Base-by-base conservation (phyloP, 2,888 invertebrate genomes). In the Agonopterix alstromeriana region DNA sequence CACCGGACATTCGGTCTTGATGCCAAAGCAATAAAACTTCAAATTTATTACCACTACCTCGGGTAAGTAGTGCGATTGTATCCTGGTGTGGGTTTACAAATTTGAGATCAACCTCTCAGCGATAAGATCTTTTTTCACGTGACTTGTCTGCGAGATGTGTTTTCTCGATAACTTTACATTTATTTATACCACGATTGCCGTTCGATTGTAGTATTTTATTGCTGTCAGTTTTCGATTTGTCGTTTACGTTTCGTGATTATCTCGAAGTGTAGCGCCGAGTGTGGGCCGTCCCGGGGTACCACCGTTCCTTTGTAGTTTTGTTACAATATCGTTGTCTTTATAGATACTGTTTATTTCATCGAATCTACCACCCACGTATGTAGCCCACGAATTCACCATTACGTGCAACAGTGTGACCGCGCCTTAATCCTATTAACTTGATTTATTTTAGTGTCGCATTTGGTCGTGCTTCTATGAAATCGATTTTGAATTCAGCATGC, bases 121-220 rank as follows among this genome's bases (percentile, higher is more conserved):
- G 58, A 73, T 77, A 77, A 63, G 67, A 71, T 70, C 65, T 59
- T 56, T 63, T 73, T 69, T 76, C 61, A 65, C 57, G 53, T 71
- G 60, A 48, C 51, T 10, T 49, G 50, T 44, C 41, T 48, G 43
- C 46, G 53, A 59, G 67, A 69, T 73, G 60, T 58, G 53, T 58
- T 61, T 53, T 60, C 58, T 60, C 60, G 70, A 73, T 73, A 73
- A 67, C 56, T 66, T 62, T 51, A 60, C 69, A 57, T 66, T 67
- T 65, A 67, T 64, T 64, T 65, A 61, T 64, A 56, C 53, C 61
- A 53, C 58, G 65, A 70, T 70, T 67, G 64, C 66, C 67, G 63
- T 67, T 68, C 70, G 65, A 69, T 67, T 65, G 71, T 71, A 54
- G 64, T 70, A 63, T 69, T 75, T 77, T 75, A 77, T 73, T 65